A percentile compares a stretch with the other conserved stretches of the same genome.
Conservation (phyloP, 2,113 vertebrate species). For the Collichthys lucidus region DNA sequence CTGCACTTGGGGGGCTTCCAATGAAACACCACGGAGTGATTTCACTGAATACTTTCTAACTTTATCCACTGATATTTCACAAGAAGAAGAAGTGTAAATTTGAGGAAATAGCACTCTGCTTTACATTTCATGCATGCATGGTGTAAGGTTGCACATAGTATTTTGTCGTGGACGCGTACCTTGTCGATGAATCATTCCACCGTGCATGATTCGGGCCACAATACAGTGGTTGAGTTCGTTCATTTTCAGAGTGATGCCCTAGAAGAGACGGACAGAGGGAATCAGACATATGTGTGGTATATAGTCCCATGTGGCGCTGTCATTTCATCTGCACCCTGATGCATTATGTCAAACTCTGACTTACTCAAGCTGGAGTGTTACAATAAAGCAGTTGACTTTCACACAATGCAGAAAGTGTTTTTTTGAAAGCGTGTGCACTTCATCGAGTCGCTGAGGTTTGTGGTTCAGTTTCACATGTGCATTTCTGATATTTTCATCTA, state of each 20-base stretch:
- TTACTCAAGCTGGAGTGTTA: not conserved
- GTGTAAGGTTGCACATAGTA: not conserved
- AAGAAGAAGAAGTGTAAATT: too few species aligned
- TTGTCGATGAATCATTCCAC: slow-evolving; percentile 99
- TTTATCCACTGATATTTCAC: too few species aligned
- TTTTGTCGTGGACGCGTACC: slow-evolving; percentile 80
- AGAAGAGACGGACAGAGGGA: slow-evolving; percentile 14
- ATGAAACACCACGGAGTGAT: too few species aligned
- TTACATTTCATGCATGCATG: too few species aligned
- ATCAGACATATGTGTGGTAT: too few species aligned
- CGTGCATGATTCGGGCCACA: slow-evolving; percentile 99
- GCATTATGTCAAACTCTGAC: not conserved
- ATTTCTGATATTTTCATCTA: not conserved
- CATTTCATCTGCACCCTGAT: not conserved
- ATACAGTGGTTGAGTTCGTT: slow-evolving; percentile 99
- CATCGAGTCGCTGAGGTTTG: not conserved
- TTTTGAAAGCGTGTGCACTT: too few species aligned
- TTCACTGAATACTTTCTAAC: too few species aligned
- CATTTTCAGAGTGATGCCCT: slow-evolving; percentile 99
- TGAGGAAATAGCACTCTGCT: too few species aligned
- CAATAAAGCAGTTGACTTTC: not conserved
- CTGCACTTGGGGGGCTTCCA: too few species aligned
- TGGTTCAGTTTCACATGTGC: not conserved
- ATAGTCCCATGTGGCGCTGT: not conserved
- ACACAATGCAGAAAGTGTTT: not conserved